Evolutionary conservation across 2,888 invertebrate species (phyloP).

Genomic region (Carterocephalus palaemon): DNA sequence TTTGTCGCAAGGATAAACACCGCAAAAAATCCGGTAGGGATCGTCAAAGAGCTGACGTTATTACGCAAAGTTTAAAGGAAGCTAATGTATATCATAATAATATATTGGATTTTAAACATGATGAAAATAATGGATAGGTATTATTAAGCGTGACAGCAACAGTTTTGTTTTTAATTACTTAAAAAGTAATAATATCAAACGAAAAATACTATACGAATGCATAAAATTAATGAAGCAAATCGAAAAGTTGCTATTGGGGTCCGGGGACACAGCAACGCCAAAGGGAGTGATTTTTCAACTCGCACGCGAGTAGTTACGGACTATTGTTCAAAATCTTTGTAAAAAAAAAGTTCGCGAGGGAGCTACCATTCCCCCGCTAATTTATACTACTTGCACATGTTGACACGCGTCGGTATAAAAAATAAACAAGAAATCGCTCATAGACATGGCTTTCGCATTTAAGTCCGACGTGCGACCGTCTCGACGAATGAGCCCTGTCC

Average conservation of each 20-base stretch:
- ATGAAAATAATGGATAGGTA: too few species aligned
- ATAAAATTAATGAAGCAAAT: constrained; percentile 36
- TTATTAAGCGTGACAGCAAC: too few species aligned
- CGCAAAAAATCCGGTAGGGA: too few species aligned
- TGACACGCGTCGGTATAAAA: constrained; percentile 72
- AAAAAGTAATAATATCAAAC: too few species aligned
- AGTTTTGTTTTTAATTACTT: too few species aligned
- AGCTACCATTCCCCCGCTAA: constrained; percentile 70
- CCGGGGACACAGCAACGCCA: constrained; percentile 39
- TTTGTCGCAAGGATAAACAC: not conserved
- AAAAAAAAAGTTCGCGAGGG: constrained; percentile 71
- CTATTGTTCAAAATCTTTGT: constrained; percentile 73
- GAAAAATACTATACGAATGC: too few species aligned
- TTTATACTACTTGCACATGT: constrained; percentile 74
- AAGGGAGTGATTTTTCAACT: constrained; percentile 70
- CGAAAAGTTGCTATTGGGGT: constrained; percentile 31
- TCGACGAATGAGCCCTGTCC: constrained; percentile 41
- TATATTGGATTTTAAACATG: too few species aligned
- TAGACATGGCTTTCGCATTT: constrained; percentile 71
- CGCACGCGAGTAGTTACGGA: constrained; percentile 69
- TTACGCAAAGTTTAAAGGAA: too few species aligned
- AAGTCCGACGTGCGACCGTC: constrained; percentile 49
- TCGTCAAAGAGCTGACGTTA: too few species aligned
- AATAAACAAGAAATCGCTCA: constrained; percentile 60
- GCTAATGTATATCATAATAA: too few species aligned